Percentiles rank a stretch among this genome's conserved stretches.
These are phyloP conservation scores for Grus americana DNA, from an alignment of 2,113 vertebrate species.

Conservation along the genomic window DNA sequence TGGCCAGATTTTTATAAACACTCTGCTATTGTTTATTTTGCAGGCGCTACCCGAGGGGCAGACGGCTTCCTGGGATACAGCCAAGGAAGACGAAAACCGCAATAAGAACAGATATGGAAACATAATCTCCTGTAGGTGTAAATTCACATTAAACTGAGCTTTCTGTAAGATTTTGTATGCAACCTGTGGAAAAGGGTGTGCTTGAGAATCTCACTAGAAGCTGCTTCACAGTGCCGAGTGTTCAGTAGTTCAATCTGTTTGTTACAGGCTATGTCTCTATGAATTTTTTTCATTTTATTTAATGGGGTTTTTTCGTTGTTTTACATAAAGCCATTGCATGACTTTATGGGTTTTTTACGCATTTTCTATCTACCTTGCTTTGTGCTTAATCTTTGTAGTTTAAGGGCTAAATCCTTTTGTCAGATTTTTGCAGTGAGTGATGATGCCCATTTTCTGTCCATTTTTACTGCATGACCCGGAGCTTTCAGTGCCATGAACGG, in stretches of 20 bases:
- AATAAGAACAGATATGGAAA: slow-evolving; percentile 98
- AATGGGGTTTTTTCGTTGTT: neutral
- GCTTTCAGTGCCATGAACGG: neutral
- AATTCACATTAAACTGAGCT: slow-evolving; percentile 37
- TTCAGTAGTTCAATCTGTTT: neutral
- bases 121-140: slow-evolving; percentile 98
- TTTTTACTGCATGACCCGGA: neutral
- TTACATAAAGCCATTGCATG: neutral
- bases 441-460: neutral
- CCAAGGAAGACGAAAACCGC: slow-evolving; percentile 97
- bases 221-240: neutral
- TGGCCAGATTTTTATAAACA: neutral
- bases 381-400: neutral
- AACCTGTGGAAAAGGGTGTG: neutral
- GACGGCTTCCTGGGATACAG: slow-evolving; percentile 95
- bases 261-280: neutral
- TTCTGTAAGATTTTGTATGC: neutral
- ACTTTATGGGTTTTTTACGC: neutral
- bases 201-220: neutral
- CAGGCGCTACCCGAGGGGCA: slow-evolving; percentile 94
- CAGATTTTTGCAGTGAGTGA: neutral
- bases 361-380: neutral
- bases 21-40: slow-evolving; percentile 35
- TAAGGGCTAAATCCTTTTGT: neutral
- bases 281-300: neutral